These are phyloP conservation scores for Arctocebus calabarensis DNA, from an alignment of 2,797 vertebrate species.

Conservation along the genomic window DNA sequence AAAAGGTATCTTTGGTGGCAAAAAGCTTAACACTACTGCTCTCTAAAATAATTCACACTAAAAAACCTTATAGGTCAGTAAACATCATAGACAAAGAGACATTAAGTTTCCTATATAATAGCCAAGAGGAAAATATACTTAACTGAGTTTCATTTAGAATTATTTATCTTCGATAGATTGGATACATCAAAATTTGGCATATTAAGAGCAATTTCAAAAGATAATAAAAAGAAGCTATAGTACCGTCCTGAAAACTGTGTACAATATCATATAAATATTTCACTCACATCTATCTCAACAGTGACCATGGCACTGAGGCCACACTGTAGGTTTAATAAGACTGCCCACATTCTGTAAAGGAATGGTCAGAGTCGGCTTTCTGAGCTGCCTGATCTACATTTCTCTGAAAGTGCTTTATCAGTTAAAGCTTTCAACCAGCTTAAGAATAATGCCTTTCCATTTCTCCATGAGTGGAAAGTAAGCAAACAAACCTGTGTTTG, in stretches of 20 bases:
- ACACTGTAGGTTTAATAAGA: conserved; percentile 35
- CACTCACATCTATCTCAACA: conserved; percentile 30
- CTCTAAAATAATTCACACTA: conserved; percentile 28
- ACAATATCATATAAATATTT: conserved; percentile 52
- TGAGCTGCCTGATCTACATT: conserved; percentile 38
- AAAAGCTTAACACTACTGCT: conserved; percentile 19
- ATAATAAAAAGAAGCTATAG: conserved; percentile 38
- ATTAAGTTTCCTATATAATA: not conserved
- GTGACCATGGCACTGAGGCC: not conserved
- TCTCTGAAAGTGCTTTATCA: not conserved
- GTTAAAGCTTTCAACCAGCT: conserved; percentile 62
- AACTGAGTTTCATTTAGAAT: conserved; percentile 50
- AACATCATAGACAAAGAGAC: not conserved
- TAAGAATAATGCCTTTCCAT: conserved; percentile 61
- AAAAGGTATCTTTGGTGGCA: not conserved
- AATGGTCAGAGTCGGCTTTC: not conserved
- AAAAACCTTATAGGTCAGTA: not conserved
- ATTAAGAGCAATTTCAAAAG: conserved; percentile 58
- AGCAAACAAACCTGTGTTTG: conserved; percentile 84
- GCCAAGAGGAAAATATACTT: conserved; percentile 46
- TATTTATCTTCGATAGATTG: conserved; percentile 26
- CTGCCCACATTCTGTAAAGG: not conserved
- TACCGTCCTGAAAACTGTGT: conserved; percentile 9
- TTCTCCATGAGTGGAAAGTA: conserved; percentile 74
- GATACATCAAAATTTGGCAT: conserved; percentile 29